Conservation (phyloP, 1,140 invertebrate genomes). For the Acyrthosiphon pisum region DNA sequence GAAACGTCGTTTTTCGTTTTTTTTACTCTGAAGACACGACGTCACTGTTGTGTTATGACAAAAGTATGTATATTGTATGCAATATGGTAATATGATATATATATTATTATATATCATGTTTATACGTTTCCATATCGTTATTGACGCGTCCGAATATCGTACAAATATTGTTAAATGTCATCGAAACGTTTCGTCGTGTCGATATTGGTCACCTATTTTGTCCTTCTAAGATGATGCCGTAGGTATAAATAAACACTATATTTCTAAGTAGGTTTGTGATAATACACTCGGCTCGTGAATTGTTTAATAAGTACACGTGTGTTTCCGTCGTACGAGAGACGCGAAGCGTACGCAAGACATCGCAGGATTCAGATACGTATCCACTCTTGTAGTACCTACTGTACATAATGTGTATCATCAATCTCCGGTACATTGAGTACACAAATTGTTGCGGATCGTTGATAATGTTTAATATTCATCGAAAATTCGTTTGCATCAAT, state of each 20-base stretch:
- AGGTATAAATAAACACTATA: background rate
- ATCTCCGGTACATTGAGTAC: background rate
- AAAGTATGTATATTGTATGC: background rate
- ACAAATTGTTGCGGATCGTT: background rate
- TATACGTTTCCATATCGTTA: background rate
- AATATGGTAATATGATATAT: too few species aligned
- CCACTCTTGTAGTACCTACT: background rate
- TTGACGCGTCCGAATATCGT: background rate
- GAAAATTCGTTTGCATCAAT: background rate
- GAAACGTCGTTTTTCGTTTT: background rate
- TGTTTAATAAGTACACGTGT: background rate
- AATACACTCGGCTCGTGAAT: background rate
- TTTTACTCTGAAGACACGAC: background rate
- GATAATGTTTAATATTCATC: background rate
- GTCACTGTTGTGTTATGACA: background rate
- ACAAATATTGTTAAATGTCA: background rate
- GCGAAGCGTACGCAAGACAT: background rate
- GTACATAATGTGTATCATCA: background rate
- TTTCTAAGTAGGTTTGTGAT: slow-evolving; percentile 17
- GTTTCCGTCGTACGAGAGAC: background rate
- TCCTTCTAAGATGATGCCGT: background rate
- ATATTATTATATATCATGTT: background rate
- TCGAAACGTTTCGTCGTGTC: background rate
- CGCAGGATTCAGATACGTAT: background rate
- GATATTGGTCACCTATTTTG: background rate